Conservation (phyloP, 2,113 vertebrate genomes). For the Rhinopithecus roxellana region DNA sequence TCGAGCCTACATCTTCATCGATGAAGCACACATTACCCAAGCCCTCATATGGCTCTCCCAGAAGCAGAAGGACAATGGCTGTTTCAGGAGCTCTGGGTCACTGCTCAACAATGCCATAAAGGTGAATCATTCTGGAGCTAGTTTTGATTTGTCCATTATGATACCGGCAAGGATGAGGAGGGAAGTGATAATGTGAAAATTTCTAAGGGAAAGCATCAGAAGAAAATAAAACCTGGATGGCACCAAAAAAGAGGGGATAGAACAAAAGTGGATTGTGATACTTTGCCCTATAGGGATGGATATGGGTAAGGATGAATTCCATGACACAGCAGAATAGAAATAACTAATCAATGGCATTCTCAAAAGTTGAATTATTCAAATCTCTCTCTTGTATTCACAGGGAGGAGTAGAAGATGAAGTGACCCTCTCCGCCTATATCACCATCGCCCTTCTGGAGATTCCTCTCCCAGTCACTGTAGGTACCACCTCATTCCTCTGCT, state of each 20-base stretch:
- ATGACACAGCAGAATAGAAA: not conserved
- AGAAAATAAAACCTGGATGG: not conserved
- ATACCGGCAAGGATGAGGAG: not conserved
- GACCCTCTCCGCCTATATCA: slow-evolving; percentile 80
- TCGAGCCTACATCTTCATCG: slow-evolving; percentile 77
- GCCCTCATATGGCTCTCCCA: slow-evolving; percentile 78
- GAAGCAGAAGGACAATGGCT: slow-evolving; percentile 83
- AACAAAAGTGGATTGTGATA: not conserved
- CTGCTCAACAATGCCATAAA: slow-evolving; percentile 84
- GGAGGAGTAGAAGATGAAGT: slow-evolving; percentile 77
- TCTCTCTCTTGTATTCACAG: slow-evolving; percentile 58
- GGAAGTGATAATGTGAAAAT: not conserved
- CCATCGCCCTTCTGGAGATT: slow-evolving; percentile 79
- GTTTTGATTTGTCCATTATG: not conserved
- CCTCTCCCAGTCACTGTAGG: slow-evolving; percentile 74
- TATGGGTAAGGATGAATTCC: not conserved
- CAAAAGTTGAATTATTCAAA: not conserved
- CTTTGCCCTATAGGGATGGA: not conserved
- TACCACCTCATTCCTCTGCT: not conserved
- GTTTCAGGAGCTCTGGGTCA: slow-evolving; percentile 81
- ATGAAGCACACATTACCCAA: slow-evolving; percentile 77
- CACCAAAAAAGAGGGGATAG: not conserved
- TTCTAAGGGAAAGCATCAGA: not conserved
- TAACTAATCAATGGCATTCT: not conserved
- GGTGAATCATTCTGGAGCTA: slow-evolving; percentile 67